Evolutionary conservation across 2,797 vertebrate genomes (phyloP).

Genomic region (Telmatherina bonti): DNA sequence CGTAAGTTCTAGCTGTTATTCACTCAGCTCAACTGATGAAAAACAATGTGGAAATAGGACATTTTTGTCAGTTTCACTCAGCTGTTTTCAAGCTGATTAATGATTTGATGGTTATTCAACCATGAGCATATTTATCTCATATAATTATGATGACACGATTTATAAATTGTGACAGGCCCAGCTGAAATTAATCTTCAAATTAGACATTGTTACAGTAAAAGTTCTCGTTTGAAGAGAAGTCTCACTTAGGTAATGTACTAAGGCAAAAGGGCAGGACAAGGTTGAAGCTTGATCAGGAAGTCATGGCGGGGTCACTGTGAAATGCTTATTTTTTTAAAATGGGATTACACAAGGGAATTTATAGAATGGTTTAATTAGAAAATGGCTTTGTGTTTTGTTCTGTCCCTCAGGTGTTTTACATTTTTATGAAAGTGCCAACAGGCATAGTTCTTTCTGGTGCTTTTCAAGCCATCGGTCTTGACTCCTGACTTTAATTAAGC

Average conservation of each 20-base stretch:
- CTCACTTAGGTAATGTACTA: conserved; percentile 42
- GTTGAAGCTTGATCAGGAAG: conserved; percentile 24
- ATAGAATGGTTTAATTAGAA: conserved; percentile 67
- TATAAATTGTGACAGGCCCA: not conserved
- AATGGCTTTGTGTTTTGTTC: conserved; percentile 52
- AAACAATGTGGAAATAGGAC: not conserved
- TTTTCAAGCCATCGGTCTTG: conserved; percentile 51
- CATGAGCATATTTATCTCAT: not conserved
- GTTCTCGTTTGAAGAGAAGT: conserved; percentile 16
- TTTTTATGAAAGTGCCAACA: conserved; percentile 67
- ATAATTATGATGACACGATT: not conserved
- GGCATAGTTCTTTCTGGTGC: conserved; percentile 42
- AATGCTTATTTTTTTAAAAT: conserved; percentile 48
- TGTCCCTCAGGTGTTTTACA: conserved; percentile 68
- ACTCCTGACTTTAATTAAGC: conserved; percentile 79
- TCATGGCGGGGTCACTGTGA: conserved; percentile 35
- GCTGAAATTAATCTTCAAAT: not conserved
- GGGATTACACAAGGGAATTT: conserved; percentile 47
- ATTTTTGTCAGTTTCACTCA: not conserved
- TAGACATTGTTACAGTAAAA: not conserved
- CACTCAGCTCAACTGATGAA: not conserved
- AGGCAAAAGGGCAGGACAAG: conserved; percentile 9
- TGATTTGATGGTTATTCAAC: not conserved
- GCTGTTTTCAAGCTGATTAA: not conserved
- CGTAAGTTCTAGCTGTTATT: not conserved